Evolutionary conservation across 2,797 vertebrate genomes (phyloP).

Genomic region (Peromyscus melanophrys): DNA sequence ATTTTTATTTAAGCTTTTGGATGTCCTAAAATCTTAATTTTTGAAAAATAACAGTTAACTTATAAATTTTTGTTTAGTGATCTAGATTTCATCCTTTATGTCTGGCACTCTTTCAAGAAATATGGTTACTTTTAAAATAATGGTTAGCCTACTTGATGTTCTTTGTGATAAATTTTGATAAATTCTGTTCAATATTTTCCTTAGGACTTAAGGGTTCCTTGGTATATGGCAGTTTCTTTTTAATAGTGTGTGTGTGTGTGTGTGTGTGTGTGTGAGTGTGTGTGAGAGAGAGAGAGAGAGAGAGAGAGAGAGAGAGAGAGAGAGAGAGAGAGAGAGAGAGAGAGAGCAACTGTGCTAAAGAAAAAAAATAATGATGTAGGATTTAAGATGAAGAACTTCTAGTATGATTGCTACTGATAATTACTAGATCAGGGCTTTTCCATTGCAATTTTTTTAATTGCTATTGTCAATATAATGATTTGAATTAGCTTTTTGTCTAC

Average conservation of each 20-base stretch:
- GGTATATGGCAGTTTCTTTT: neutral
- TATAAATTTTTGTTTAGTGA: neutral
- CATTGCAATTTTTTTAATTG: neutral
- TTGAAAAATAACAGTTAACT: neutral
- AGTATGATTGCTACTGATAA: neutral
- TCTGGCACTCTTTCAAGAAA: neutral
- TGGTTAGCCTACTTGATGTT: neutral
- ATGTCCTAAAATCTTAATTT: slow-evolving; percentile 10
- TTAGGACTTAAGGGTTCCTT: slow-evolving; percentile 62
- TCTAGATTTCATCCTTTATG: neutral
- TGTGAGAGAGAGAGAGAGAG: too few species aligned
- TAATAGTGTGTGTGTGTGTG: neutral
- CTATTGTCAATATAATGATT: neutral
- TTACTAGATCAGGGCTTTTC: neutral
- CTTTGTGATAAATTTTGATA: neutral
- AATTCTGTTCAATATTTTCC: neutral
- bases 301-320: too few species aligned
- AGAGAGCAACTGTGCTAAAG: neutral
- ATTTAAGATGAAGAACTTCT: neutral
- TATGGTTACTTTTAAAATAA: neutral
- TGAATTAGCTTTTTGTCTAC: neutral
- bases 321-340: too few species aligned
- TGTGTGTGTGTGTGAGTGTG: slow-evolving; percentile 26
- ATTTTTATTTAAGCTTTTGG: neutral
- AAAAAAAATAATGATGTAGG: neutral